Base-by-base conservation (phyloP, 2,113 vertebrate species). In the Formicarius rufipectus region DNA sequence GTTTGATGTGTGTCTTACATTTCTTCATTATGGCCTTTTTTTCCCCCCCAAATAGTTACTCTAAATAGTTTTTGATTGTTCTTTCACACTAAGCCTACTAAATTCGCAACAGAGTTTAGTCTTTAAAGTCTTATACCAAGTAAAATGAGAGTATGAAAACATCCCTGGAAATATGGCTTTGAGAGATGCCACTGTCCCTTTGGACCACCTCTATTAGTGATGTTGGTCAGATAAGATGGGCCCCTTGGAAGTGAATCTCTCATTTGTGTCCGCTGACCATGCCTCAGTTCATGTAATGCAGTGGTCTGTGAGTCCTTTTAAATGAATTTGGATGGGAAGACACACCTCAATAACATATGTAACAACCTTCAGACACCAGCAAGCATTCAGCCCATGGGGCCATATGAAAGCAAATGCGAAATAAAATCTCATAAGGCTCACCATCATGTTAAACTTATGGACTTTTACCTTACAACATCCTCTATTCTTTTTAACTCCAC, bases 91-190 rank as follows among this genome's bases (percentile, higher is more conserved):
- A 37, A 87, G 28, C 4, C 6, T 83, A 39, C 47, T 75, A 59
- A 74, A 75, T 56, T 87, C 31, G 53, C 24, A 60, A 17, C 3
- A 74, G 3, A 22, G 6, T n/a, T 73, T 71, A 58, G 50, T 68
- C 0, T 0, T 47, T 63, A 6, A 71, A 81, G 10, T 33, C 33
- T 67, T 82, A 44, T 7, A 13, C 9, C 7, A 12, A 52, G 20
- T 87, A 64, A 94, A 94, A 73, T 35, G 6, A 53, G 33, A 67
- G 4, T 17, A 52, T 39, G 17, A 40, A 40, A 85, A 50, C 12
- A 62, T 5, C 14, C n/a, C 18, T 64, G 40, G 31, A 58, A 62
- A 49, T 35, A 21, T 1, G 40, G 14, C 23, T 66, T 62, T 76
- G 31, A 71, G 42, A 50, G 7, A 31, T 39, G 12, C 6, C 0